Base-by-base conservation (phyloP, 1,140 invertebrate genomes). In the Zeugodacus cucurbitae region DNA sequence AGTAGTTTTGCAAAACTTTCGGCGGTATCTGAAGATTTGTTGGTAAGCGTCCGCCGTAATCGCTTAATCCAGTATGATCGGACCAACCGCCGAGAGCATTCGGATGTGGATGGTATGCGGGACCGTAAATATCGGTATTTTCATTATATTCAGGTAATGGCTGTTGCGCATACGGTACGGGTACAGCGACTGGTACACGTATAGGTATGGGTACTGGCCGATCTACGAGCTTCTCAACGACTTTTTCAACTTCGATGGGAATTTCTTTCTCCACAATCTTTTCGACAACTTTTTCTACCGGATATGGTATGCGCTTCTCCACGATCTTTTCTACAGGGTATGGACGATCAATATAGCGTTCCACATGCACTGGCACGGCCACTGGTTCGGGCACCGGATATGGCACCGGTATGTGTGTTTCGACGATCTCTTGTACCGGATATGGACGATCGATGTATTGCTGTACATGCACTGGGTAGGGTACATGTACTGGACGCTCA, bases 161-260 rank as follows among this genome's bases (percentile, higher is more conserved):
- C 5, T 89, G 90, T 78, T 90, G 88, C 6, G 88, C 88, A 37
- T 89, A 74, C 89, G 92, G 91, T 91, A 93, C 85, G 90, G 92
- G 91, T 94, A 94, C 87, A 93, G 93, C 59, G 94, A 94, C 82
- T 93, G 94, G 93, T 90, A 93, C 91, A 26, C 93, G 92, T 1
- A 93, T 93, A 22, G 92, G 92, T 74, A 93, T 90, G 17, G 94
- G 94, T 37, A 95, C 94, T 3, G 94, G 94, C 3, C 94, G 91
- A 41, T 94, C 91, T 5, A 95, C 93, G 0, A 94, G 94, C 90
- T 95, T 95, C 90, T 95, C 95, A 1, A 95, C 94, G 59, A 95
- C 94, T 89, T 94, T 94, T 82, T 95, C 94, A n/a, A 94, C 94
- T 41, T 94, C 92, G 11, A 91, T 85, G 0, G 91, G 91, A 2